phyloP scores from a whole-genome alignment of 2,888 invertebrate genomes.

The Cosmopolites sordidus region DNA sequence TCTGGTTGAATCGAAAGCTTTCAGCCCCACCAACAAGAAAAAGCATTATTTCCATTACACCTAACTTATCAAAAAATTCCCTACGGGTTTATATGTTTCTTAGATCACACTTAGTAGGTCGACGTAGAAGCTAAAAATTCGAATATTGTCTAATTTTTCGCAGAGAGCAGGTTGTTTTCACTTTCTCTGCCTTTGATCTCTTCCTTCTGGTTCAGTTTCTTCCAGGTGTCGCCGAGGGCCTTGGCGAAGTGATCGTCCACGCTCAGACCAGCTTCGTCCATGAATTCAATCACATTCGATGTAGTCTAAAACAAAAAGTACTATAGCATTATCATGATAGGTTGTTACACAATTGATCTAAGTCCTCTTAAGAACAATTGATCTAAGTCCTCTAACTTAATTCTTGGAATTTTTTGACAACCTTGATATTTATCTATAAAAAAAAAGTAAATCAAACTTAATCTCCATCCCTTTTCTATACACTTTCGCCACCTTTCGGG shows the following conservation, averaged over 20 bases:
- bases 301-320: slow-evolving; percentile 17
- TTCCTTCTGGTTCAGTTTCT: slow-evolving; percentile 63
- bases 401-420: too few species aligned
- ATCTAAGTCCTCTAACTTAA: too few species aligned
- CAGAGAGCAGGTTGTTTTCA: slow-evolving; percentile 42
- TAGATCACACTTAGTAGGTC: background rate
- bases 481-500: too few species aligned
- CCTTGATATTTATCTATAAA: too few species aligned
- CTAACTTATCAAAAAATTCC: background rate
- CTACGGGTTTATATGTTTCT: background rate
- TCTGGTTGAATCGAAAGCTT: background rate
- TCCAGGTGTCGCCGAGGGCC: slow-evolving; percentile 82
- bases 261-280: slow-evolving; percentile 59
- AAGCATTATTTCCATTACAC: background rate
- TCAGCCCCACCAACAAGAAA: background rate
- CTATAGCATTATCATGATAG: background rate
- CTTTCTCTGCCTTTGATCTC: slow-evolving; percentile 47
- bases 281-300: slow-evolving; percentile 50
- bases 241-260: slow-evolving; percentile 93
- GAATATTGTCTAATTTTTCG: slow-evolving; percentile 14
- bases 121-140: background rate
- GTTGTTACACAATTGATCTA: background rate
- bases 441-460: too few species aligned
- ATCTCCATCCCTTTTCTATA: too few species aligned
- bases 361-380: too few species aligned